Percentiles rank a stretch among this genome's conserved stretches.
phyloP scores from a whole-genome alignment of 2,113 vertebrate genomes.

The Theropithecus gelada region DNA sequence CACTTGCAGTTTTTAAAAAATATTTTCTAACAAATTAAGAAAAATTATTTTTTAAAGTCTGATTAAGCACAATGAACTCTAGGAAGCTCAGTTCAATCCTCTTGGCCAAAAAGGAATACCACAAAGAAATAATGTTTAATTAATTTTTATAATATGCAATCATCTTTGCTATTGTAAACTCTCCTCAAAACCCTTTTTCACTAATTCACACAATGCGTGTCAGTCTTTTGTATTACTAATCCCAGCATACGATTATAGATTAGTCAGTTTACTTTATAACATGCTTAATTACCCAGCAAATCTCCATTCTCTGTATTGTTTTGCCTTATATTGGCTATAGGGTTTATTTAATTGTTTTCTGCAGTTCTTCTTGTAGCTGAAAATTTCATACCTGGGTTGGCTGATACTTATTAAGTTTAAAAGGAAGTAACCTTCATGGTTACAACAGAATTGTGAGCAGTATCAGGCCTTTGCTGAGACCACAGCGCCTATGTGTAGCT shows the following conservation, averaged over 20 bases:
- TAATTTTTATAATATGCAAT: conserved; percentile 52
- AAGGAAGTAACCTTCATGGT: neutral
- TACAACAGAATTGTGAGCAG: conserved; percentile 15
- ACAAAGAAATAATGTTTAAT: conserved; percentile 45
- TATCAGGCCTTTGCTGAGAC: neutral
- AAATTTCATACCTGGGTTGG: conserved; percentile 15
- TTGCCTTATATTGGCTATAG: neutral
- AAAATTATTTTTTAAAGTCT: neutral
- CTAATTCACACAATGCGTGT: conserved; percentile 20
- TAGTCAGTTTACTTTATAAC: conserved; percentile 43
- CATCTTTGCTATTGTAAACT: conserved; percentile 7
- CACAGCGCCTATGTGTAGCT: neutral
- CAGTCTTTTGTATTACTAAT: conserved; percentile 48
- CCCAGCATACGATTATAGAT: conserved; percentile 56
- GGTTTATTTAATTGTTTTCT: conserved; percentile 28
- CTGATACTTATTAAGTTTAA: conserved; percentile 41
- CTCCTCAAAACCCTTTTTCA: conserved; percentile 23
- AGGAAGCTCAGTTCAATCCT: neutral
- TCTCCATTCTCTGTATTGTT: conserved; percentile 15
- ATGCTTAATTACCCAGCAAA: conserved; percentile 44
- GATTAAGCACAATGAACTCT: neutral
- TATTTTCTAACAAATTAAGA: neutral
- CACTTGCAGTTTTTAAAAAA: neutral
- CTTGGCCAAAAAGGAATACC: neutral
- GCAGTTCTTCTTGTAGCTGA: neutral